Percentiles rank a stretch among this genome's conserved stretches.
These are phyloP conservation scores for Myoxocephalus aenaeus DNA, from an alignment of 2,797 vertebrate genomes.

Conservation along the genomic window DNA sequence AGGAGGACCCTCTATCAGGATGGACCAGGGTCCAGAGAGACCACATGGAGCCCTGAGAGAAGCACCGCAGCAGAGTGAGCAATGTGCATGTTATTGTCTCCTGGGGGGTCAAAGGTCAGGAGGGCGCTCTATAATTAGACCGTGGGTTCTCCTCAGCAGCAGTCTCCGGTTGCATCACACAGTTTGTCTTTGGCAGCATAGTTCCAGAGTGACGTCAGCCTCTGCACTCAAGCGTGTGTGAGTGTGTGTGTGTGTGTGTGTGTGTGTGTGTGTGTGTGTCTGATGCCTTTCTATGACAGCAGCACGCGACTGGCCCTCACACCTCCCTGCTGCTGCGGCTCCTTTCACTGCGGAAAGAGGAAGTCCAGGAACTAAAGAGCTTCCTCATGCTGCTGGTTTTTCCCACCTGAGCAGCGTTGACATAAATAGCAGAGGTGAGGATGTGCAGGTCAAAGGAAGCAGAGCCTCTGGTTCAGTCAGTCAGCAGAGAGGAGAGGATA, in stretches of 20 bases:
- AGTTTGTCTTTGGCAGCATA: neutral
- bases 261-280: neutral
- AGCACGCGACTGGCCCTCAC: neutral
- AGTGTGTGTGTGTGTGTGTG: neutral
- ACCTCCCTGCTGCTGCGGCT: neutral
- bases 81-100: neutral
- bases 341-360: constrained; percentile 36
- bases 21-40: too few species aligned
- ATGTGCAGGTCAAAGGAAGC: neutral
- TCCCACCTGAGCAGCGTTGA: constrained; percentile 41
- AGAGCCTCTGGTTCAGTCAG: neutral
- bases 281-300: neutral
- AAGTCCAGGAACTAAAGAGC: constrained; percentile 42
- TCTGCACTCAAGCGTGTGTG: neutral
- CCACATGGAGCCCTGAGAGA: too few species aligned
- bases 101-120: neutral
- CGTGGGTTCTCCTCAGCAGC: neutral
- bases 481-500: constrained; percentile 23
- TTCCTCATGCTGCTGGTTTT: constrained; percentile 73
- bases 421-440: constrained; percentile 6
- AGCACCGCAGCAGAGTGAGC: too few species aligned
- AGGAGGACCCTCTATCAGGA: too few species aligned
- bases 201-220: neutral
- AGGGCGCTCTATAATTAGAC: neutral
- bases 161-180: neutral